A percentile compares a stretch with the other conserved stretches of the same genome.
Evolutionary conservation across 2,113 vertebrate genomes (phyloP).

Genomic region (Myotis lucifugus): DNA sequence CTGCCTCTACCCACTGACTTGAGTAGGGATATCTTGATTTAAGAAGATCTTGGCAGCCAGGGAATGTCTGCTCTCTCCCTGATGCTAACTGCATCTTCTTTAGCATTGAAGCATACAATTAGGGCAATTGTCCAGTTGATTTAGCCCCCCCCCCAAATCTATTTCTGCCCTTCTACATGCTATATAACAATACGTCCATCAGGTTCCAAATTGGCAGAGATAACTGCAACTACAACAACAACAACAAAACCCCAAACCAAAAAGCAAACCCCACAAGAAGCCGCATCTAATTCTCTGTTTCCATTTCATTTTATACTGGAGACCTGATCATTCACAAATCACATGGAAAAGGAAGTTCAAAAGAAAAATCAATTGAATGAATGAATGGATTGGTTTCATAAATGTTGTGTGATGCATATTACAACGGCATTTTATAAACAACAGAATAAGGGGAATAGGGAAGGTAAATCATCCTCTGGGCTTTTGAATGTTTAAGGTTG

Average conservation of each 20-base stretch:
- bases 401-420: not conserved
- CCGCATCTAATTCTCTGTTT: not conserved
- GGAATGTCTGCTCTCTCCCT: not conserved
- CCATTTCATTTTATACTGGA: not conserved
- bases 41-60: not conserved
- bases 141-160: not conserved
- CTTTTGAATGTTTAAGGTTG: not conserved
- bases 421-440: not conserved
- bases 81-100: not conserved
- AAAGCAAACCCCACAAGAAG: not conserved
- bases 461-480: not conserved
- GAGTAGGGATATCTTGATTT: not conserved
- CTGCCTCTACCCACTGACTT: not conserved
- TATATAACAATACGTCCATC: not conserved
- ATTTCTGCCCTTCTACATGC: not conserved
- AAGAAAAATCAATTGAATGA: not conserved
- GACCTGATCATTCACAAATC: not conserved
- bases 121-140: not conserved
- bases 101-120: not conserved
- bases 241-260: not conserved
- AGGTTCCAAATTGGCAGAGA: not conserved
- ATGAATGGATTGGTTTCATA: not conserved
- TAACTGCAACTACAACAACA: not conserved
- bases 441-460: not conserved
- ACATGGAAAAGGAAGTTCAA: not conserved